Evolutionary conservation across 2,888 invertebrate species (phyloP), one percentile per base, ranked within the genome.

Genomic region (Synergus laeviventris): DNA sequence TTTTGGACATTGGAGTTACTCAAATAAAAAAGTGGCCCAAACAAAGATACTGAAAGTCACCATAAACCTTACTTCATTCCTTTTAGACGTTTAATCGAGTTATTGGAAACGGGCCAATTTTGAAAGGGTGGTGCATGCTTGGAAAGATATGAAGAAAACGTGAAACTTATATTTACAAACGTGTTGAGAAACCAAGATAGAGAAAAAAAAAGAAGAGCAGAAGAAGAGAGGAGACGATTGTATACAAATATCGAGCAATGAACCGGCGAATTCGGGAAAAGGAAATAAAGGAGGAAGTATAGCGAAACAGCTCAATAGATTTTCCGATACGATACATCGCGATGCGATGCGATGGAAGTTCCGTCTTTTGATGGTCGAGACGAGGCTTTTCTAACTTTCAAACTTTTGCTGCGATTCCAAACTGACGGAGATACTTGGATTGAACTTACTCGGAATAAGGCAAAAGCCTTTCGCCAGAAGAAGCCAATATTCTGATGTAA

Each of bases 241-340:
- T 86, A 87, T 87, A 87, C 86, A 86, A 87, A 88, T 86, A 85
- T 86, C 82, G 84, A 84, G 86, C 87, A 87, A 88, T 87, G 88
- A 87, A 87, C 82, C 87, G 84, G 76, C 78, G 85, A 84, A 87
- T 84, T 86, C 82, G 84, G 81, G 82, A 84, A 84, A 81, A 87
- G 85, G 85, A 85, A 88, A 87, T 85, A 87, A 88, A 87, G 85
- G 85, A 86, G 88, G 86, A 88, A 88, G 86, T 84, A 83, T 85
- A 88, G 85, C 86, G 87, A 87, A 87, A 87, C 85, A 86, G 86
- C 86, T 86, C 84, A 85, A 86, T 87, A 83, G 84, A 84, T 87
- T 88, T 86, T 83, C 86, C 88, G 87, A 88, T 88, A 88, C 86
- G 87, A 87, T 87, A 86, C 86, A 85, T 86, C 84, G 84, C 82